Base-by-base conservation (phyloP, 2,797 vertebrate species). In the Cetoscarus ocellatus region DNA sequence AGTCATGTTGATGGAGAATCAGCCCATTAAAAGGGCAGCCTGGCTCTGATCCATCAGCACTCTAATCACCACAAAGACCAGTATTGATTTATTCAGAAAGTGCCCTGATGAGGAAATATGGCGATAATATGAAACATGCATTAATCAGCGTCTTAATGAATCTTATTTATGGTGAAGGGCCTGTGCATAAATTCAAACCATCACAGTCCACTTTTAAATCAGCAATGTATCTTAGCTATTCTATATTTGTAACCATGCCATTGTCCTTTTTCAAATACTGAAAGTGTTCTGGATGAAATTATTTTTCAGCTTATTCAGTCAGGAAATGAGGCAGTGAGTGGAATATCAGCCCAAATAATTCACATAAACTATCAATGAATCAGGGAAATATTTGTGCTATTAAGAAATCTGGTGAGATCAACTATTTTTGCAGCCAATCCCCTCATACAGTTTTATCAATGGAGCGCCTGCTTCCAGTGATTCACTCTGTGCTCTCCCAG, bases 1-100 rank as follows among this genome's bases (percentile, higher is more conserved):
- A 91, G 88, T 87, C 89, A 76, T 91, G 88, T 93, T 94, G 93
- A 93, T 94, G 89, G 92, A 94, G 80, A 81, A 91, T 89, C 79
- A 67, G 48, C 61, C 84, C 91, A 92, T 92, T 93, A 94, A 91
- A 82, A 86, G 92, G 91, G 75, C 89, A 86, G 73, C 76, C 79
- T 82, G 77, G 83, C 86, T 90, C 88, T 81, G 91, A 93, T 94
- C 90, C 91, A 93, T 94, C 91, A 92, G 89, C 61, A 54, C 87
- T 84, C 70, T 93, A 91, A 94, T 91, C 87, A 86, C 91, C 89
- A 51, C 85, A 74, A 48, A 86, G 91, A 92, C 89, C 84, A 81
- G 83, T 94, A 94, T 93, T 92, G 92, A 94, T 94, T 91, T 57
- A 52, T 89, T 93, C 91, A 93, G 92, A 94, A 93, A 94, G 93